These are phyloP conservation scores for Etheostoma perlongum DNA, from an alignment of 2,797 vertebrate species.

Conservation along the genomic window DNA sequence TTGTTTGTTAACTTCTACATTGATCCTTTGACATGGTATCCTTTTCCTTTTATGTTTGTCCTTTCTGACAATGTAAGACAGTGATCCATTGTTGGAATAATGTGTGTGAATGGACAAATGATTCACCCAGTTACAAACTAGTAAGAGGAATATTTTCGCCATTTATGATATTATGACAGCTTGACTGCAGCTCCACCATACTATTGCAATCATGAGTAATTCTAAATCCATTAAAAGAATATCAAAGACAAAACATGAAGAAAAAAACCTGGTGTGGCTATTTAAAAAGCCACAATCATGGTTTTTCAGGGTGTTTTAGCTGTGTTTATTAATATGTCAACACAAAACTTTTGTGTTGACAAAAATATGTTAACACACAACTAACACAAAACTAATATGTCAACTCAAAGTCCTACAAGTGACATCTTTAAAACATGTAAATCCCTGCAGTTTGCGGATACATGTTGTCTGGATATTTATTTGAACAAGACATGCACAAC, in stretches of 20 bases:
- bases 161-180: slow-evolving; percentile 50
- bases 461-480: slow-evolving; percentile 56
- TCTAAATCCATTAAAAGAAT: slow-evolving; percentile 49
- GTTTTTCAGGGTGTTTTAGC: slow-evolving; percentile 21
- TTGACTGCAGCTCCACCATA: slow-evolving; percentile 58
- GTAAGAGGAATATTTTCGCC: slow-evolving; percentile 28
- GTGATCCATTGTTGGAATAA: slow-evolving; percentile 14
- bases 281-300: slow-evolving; percentile 8
- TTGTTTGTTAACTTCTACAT: neutral
- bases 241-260: slow-evolving; percentile 32
- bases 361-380: no score
- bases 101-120: slow-evolving; percentile 27
- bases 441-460: slow-evolving; percentile 6
- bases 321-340: neutral
- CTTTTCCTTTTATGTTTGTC: neutral
- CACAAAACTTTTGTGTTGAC: no score
- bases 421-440: slow-evolving; percentile 10
- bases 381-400: no score
- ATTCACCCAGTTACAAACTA: slow-evolving; percentile 46
- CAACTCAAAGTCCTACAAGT: slow-evolving; percentile 1
- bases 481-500: slow-evolving; percentile 59
- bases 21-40: neutral
- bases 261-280: neutral
- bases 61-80: neutral
- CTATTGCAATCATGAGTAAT: slow-evolving; percentile 55